A percentile compares a stretch with the other conserved stretches of the same genome.
These are phyloP conservation scores for Aphelocoma californica DNA, from an alignment of 2,797 vertebrate genomes.

Conservation along the genomic window DNA sequence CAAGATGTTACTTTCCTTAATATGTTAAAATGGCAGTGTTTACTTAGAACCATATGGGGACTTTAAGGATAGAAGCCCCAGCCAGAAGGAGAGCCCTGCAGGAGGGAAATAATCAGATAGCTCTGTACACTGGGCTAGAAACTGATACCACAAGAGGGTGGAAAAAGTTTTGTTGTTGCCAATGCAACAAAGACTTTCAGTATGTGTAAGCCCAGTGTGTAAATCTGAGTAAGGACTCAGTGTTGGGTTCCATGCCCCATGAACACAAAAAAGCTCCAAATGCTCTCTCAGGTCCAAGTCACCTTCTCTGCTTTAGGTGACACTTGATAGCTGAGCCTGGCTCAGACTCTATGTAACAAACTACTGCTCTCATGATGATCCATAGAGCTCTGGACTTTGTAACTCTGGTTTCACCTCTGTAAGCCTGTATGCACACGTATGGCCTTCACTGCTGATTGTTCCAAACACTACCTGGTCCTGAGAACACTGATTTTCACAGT, in stretches of 20 bases:
- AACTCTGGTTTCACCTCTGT: background rate
- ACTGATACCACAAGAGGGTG: background rate
- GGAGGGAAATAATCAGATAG: slow-evolving; percentile 49
- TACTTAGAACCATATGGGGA: slow-evolving; percentile 57
- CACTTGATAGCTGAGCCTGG: background rate
- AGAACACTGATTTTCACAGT: background rate
- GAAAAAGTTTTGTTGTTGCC: slow-evolving; percentile 10
- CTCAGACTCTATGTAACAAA: background rate
- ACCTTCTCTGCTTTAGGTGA: background rate
- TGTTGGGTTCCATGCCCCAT: background rate
- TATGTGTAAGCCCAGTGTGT: background rate
- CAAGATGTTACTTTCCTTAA: slow-evolving; percentile 59
- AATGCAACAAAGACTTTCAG: background rate
- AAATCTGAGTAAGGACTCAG: background rate
- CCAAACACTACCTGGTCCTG: background rate
- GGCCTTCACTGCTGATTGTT: background rate
- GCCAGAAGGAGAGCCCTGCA: slow-evolving; percentile 27
- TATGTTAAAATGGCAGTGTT: slow-evolving; percentile 32
- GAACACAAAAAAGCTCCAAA: background rate
- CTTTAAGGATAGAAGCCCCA: slow-evolving; percentile 9
- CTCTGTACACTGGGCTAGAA: background rate
- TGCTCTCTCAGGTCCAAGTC: background rate
- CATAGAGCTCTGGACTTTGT: background rate
- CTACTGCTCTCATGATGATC: background rate
- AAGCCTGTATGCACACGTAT: background rate